phyloP scores from a whole-genome alignment of 2,113 vertebrate genomes.

The Connochaetes taurinus region DNA sequence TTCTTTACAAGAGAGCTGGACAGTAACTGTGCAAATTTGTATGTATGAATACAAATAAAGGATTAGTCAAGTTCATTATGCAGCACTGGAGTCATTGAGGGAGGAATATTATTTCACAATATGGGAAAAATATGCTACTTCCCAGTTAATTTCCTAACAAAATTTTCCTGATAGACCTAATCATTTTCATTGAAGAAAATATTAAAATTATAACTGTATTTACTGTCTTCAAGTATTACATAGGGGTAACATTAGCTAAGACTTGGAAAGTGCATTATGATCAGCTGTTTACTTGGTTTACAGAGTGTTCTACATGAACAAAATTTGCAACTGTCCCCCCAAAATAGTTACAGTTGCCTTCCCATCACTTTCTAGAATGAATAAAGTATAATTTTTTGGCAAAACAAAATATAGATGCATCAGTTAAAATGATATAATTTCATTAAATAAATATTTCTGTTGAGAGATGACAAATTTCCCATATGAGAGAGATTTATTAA shows the following conservation, averaged over 20 bases:
- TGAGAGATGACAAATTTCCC: not conserved
- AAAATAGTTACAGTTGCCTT: not conserved
- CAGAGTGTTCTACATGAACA: not conserved
- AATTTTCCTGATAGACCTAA: not conserved
- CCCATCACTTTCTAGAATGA: not conserved
- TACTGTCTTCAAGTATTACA: not conserved
- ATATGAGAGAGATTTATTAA: not conserved
- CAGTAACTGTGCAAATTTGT: not conserved
- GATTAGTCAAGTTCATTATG: not conserved
- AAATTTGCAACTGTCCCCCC: not conserved
- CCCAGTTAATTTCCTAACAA: not conserved
- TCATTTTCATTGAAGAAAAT: not conserved
- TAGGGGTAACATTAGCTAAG: not conserved
- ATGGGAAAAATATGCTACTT: not conserved
- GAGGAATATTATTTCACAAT: not conserved
- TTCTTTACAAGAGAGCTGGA: not conserved
- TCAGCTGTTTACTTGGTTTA: not conserved
- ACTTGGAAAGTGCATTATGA: not conserved
- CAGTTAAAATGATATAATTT: not conserved
- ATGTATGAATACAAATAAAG: not conserved
- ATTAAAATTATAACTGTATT: not conserved
- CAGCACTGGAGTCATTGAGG: not conserved
- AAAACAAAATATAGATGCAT: not conserved
- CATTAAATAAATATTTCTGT: not conserved
- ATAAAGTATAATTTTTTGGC: not conserved